Evolutionary conservation across 1,140 invertebrate species (phyloP).

Genomic region (Ganaspis sp.): DNA sequence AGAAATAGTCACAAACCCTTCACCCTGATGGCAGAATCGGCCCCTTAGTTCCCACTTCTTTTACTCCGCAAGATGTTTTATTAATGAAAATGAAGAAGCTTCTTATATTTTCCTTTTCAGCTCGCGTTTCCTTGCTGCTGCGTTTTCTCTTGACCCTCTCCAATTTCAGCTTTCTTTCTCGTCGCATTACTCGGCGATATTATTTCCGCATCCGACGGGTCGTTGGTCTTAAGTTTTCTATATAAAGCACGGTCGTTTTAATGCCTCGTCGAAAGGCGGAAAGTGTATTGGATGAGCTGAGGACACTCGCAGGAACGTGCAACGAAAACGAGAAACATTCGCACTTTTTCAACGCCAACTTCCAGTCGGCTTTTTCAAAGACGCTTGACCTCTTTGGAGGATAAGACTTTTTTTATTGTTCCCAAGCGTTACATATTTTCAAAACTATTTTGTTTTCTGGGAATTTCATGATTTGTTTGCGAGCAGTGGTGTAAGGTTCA

Average conservation of each 20-base stretch:
- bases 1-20: constrained; percentile 61
- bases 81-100: constrained; percentile 65
- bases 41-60: constrained; percentile 18
- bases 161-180: background rate
- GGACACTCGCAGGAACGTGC: background rate
- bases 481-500: no score
- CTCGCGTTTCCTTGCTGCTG: constrained; percentile 24
- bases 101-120: constrained; percentile 59
- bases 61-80: constrained; percentile 63
- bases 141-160: constrained; percentile 39
- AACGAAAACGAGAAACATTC: background rate
- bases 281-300: constrained; percentile 22
- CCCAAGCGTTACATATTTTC: no score
- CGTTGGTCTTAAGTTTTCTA: constrained; percentile 20
- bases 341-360: no score
- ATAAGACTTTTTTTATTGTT: no score
- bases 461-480: no score
- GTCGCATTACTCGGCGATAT: constrained; percentile 15
- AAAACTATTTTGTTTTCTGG: no score
- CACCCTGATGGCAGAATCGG: constrained; percentile 15
- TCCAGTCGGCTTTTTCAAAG: no score
- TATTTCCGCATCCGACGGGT: constrained; percentile 24
- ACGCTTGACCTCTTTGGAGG: no score
- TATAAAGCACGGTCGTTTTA: constrained; percentile 3
- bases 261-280: background rate